Evolutionary conservation across 1,140 invertebrate genomes (phyloP), one percentile per base, ranked within the genome.

Genomic region (Pseudomyrmex sp.): DNA sequence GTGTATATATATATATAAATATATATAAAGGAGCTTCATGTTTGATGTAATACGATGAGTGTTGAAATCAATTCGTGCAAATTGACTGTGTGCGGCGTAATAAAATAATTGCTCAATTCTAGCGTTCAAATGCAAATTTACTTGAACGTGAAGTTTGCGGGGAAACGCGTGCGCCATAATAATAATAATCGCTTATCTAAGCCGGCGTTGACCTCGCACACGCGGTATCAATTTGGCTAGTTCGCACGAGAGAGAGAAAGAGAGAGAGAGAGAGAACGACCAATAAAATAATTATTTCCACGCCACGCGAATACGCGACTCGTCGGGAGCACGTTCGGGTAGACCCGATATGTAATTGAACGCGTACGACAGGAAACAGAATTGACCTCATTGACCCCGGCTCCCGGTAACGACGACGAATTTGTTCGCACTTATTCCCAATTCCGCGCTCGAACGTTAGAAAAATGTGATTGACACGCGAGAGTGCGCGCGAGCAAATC

Each of bases 291-390:
- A 83, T 83, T 76, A 54, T 58, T 63, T 63, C 20, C 20, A 80
- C 63, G 56, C 62, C 50, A 77, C 74, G 26, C 80, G n/a, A 50
- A 62, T 35, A 7, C 7, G 4, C 26, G 26, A 20, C 48, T 63
- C 13, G 48, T 48, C 18, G 26, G 13, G 54, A 61, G 62, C 50
- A 58, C 54, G 62, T 70, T 56, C 18, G 59, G 54, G 8, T 80
- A 63, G 74, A 23, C 65, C 62, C 56, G 59, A 88, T 66, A 70
- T 62, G 54, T 85, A 84, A 82, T 85, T 85, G 85, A 88, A 88
- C 77, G 61, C 68, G 23, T 62, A 46, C 68, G 54, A 63, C 85
- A 85, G 87, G 77, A 87, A 87, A 85, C 66, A 88, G 84, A 85
- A 88, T 88, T 88, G 80, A 88, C 77, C 77, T 70, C 52, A 58